Base-by-base conservation (phyloP, 2,797 vertebrate genomes). In the Aldrovandia affinis region DNA sequence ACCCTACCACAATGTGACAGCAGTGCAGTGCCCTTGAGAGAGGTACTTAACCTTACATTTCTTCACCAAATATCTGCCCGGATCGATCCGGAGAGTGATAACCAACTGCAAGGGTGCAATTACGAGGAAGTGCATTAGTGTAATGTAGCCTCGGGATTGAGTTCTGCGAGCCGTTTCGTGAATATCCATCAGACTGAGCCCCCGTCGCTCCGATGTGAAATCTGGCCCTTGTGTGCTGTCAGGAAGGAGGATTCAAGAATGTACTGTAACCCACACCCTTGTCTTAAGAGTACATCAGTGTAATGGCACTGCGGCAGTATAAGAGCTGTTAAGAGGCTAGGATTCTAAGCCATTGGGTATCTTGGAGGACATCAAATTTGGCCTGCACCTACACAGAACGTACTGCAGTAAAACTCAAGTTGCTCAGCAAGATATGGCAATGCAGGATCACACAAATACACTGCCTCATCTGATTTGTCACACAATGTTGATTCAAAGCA, bases 81-180 rank as follows among this genome's bases (percentile, higher is more conserved):
- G 73, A 77, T 77, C 73, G 25, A 44, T 77, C 20, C 73, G 39
- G 73, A 28, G 20, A 77, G 73, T 25, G 42, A 73, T 73, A 73
- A 47, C 73, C 9, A 18, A 47, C 42, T 77, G 39, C 73, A 77
- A 42, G 73, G 73, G 42, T 77, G 39, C 42, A 77, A 77, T 77
- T 77, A 77, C 73, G 47, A n/a, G 73, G 39, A 77, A 77, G 73
- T 77, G 73, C 42, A 77, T 77, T 47, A 77, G 73, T 33, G 73
- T 47, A 47, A 77, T 25, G 73, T 44, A 77, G 73, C 73, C 39
- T 25, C 39, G 7, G 42, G 22, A 47, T 77, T 20, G 73, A 77
- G 73, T 77, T 44, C 42, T 47, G 39, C 42, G 18, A n/a, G 8
- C 68, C 14, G 42, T 47, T 77, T 12, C 8, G 22, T 2, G 39